Percentiles rank a stretch among this genome's conserved stretches.
phyloP scores from a whole-genome alignment of 2,113 vertebrate genomes.

The Pithys albifrons region DNA sequence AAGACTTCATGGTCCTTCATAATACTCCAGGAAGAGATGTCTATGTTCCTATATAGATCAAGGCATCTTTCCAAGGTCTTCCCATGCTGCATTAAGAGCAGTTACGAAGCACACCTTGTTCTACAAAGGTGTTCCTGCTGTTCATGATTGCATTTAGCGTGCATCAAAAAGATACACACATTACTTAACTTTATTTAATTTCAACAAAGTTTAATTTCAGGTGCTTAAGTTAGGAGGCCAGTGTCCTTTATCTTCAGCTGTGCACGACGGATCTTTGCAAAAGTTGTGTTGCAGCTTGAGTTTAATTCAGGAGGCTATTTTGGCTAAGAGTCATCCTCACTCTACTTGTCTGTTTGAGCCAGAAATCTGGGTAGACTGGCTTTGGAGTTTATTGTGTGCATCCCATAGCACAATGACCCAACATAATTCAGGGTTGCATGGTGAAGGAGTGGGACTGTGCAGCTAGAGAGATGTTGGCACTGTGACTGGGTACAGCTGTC shows the following conservation, averaged over 20 bases:
- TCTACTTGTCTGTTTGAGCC: not conserved
- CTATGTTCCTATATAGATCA: rapidly evolving
- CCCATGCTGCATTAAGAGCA: not conserved
- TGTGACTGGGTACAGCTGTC: not conserved
- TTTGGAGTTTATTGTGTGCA: not conserved
- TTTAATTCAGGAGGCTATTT: not conserved
- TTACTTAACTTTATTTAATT: not conserved
- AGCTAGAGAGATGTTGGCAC: not conserved
- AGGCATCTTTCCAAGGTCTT: not conserved
- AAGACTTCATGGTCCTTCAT: not conserved
- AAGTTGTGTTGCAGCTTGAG: not conserved
- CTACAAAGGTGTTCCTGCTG: not conserved
- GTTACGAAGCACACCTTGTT: not conserved
- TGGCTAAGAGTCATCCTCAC: not conserved
- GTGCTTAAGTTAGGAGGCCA: not conserved
- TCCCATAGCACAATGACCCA: not conserved
- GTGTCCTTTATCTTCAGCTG: not conserved
- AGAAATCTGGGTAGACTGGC: not conserved
- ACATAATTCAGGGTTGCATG: not conserved
- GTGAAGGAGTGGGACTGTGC: not conserved
- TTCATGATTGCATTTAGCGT: not conserved
- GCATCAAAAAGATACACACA: not conserved
- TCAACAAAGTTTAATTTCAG: not conserved
- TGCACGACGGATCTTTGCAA: not conserved
- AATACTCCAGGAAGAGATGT: not conserved